Conservation (phyloP, 2,797 vertebrate species). For the Rhinogobio ventralis region DNA sequence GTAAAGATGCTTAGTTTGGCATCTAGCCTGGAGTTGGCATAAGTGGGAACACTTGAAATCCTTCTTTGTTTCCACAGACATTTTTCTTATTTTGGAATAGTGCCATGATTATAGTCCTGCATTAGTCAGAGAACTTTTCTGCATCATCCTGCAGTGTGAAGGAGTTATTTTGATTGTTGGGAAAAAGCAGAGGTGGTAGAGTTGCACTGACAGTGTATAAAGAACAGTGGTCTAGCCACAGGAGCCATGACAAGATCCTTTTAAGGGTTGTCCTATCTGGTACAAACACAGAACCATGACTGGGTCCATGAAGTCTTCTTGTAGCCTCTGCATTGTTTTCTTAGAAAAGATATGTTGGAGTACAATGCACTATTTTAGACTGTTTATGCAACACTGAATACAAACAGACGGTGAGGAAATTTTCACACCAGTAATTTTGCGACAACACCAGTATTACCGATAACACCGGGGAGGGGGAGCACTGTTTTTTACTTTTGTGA, state of each 20-base stretch:
- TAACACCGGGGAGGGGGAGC: not conserved
- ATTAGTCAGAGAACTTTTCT: conserved; percentile 13
- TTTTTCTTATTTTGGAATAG: conserved; percentile 25
- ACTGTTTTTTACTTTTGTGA: not conserved
- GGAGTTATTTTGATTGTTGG: conserved; percentile 18
- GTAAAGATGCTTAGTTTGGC: conserved; percentile 58
- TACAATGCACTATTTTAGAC: conserved; percentile 20
- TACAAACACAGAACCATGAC: conserved; percentile 23
- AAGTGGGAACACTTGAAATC: conserved; percentile 26
- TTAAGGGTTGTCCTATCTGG: conserved; percentile 25
- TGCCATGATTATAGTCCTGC: conserved; percentile 20
- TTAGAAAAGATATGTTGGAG: not conserved
- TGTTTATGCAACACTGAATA: no score
- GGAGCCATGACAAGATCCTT: conserved; percentile 18
- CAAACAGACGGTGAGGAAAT: not conserved
- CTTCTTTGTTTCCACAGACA: conserved; percentile 14
- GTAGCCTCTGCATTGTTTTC: conserved; percentile 10
- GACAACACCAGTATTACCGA: no score
- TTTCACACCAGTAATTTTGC: not conserved
- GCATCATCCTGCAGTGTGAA: conserved; percentile 21
- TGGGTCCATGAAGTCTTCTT: conserved; percentile 1
- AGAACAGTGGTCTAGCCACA: conserved; percentile 6
- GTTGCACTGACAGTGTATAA: conserved; percentile 40
- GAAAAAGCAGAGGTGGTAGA: conserved; percentile 34
- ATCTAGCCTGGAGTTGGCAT: conserved; percentile 32